These are phyloP conservation scores for Kryptolebias marmoratus DNA, from an alignment of 2,113 vertebrate species.

Conservation along the genomic window DNA sequence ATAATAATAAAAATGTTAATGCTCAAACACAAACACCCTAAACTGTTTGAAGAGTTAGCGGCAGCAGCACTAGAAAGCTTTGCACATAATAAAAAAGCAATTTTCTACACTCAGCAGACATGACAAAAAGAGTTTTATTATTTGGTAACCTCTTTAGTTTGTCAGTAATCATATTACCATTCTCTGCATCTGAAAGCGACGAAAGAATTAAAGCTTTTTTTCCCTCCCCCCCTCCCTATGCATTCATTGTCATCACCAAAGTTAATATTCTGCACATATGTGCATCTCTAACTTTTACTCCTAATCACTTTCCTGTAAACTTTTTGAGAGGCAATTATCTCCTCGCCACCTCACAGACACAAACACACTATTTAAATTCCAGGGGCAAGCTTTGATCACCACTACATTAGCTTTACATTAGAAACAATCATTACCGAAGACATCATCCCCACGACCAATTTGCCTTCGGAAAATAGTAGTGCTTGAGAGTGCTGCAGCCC, in stretches of 20 bases:
- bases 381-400: constrained; percentile 72
- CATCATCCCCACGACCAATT: constrained; percentile 77
- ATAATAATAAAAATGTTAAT: neutral
- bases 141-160: neutral
- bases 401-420: constrained; percentile 81
- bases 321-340: constrained; percentile 60
- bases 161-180: constrained; percentile 10
- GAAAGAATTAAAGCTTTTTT: neutral
- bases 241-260: constrained; percentile 1
- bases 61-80: neutral
- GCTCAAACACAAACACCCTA: neutral
- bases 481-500: constrained; percentile 59
- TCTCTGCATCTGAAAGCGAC: neutral
- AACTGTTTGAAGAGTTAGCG: neutral
- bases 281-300: constrained; percentile 46
- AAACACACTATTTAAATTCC: constrained; percentile 63
- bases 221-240: neutral
- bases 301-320: constrained; percentile 62
- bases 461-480: constrained; percentile 74
- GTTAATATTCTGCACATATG: constrained; percentile 35
- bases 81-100: neutral
- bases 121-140: constrained; percentile 7
- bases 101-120: constrained; percentile 5
- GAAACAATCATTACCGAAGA: constrained; percentile 73
- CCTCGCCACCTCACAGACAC: constrained; percentile 32